Evolutionary conservation across 2,888 invertebrate genomes (phyloP).

Genomic region (Plusia festucae): DNA sequence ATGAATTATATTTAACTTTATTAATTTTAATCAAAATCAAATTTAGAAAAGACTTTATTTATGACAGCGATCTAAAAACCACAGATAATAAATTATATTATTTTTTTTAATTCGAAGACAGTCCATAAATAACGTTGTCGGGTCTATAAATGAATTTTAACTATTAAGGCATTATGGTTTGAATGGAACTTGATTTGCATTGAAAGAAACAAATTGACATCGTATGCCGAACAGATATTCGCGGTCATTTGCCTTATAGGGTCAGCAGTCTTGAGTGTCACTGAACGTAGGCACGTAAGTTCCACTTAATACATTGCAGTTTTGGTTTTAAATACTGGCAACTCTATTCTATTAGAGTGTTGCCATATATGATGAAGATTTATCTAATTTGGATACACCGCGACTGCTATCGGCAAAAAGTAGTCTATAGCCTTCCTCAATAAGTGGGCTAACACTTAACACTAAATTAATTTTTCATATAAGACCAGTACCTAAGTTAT

Average conservation of each 20-base stretch:
- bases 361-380: not conserved
- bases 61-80: constrained; percentile 18
- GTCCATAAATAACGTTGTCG: constrained; percentile 37
- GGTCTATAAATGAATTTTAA: constrained; percentile 40
- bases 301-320: not conserved
- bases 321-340: not conserved
- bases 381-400: not conserved
- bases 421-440: no score
- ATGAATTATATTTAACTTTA: constrained; percentile 41
- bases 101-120: constrained; percentile 18
- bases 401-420: no score
- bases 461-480: no score
- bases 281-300: not conserved
- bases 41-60: constrained; percentile 34
- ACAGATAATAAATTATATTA: constrained; percentile 19
- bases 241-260: constrained; percentile 33
- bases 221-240: constrained; percentile 28
- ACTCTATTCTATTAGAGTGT: not conserved
- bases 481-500: no score
- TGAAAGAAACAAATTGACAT: constrained; percentile 54
- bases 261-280: constrained; percentile 24
- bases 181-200: constrained; percentile 53
- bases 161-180: constrained; percentile 34
- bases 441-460: no score
- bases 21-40: constrained; percentile 49